Base-by-base conservation (phyloP, 2,113 vertebrate species). In the Bujurquina vittata region DNA sequence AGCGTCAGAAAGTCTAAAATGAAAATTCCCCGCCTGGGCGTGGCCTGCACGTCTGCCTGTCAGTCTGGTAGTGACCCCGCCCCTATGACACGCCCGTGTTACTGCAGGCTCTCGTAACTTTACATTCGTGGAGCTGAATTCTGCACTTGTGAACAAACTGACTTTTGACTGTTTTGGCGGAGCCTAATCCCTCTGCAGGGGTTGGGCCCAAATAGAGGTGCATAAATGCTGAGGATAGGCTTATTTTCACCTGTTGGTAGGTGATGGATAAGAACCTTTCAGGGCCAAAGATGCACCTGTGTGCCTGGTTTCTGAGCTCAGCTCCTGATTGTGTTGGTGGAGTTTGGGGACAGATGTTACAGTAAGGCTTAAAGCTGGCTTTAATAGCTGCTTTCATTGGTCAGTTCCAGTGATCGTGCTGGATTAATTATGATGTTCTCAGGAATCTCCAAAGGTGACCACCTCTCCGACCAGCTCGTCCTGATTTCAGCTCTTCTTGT, bases 301-400 rank as follows among this genome's bases (percentile, higher is more conserved):
- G 40, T 49, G 40, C 63, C 15, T 15, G 46, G 4, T 69, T 69
- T 29, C 10, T 40, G 26, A 26, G 63, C 37, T 0, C 26, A 14
- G 14, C 15, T 49, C 0, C 40, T 26, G 40, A 69, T 49, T 1
- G 15, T 49, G 43, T 23, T 29, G 65, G 23, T 1, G 22, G 63
- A 29, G 40, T 29, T 49, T 49, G 3, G 1, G 65, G 9, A 43
- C 23, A 20, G 43, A 69, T 69, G 29, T 69, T 4, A 49, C 6
- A 37, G 2, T 67, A 49, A 49, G 29, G 43, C 0, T 1, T 29
- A 29, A 31, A 49, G 43, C 46, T 69, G 65, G 0, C 65, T 0
- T 29, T 69, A 49, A 49, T 49, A 29, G 65, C 23, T 29, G 65
- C 23, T 69, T 69, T 29, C 5, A 69, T 29, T 29, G 1, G 65